Evolutionary conservation across 2,888 invertebrate species (phyloP), one percentile per base, ranked within the genome.

Genomic region (Drosophila sordidula): DNA sequence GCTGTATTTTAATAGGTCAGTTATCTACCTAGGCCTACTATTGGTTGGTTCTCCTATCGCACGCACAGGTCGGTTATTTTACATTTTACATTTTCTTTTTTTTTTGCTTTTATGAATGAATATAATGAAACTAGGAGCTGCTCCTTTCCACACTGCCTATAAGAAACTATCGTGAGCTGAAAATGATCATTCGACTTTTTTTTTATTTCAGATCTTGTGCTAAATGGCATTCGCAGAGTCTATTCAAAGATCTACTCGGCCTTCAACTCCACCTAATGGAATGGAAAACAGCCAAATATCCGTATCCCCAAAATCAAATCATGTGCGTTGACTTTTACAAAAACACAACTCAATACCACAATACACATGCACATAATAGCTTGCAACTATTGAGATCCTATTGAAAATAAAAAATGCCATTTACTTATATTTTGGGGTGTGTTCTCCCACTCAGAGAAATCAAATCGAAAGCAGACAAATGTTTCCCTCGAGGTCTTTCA

Each of bases 221-320:
- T 38, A 42, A 66, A 76, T 76, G 73, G 76, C 64, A 52, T 68
- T 70, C 39, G 55, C 58, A 22, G 73, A 70, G 47, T 34, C 54
- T 16, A 47, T 47, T 57, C 66, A 64, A 47, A 62, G 18, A 59
- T 34, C 73, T 14, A 45, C 45, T 16, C 46, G 55, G n/a, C 54
- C 62, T 39, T 45, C 63, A 45, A 66, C 69, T 50, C 42, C 79
- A 44, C 12, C 54, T 12, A 67, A 70, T 58, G 64, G 56, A 72
- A 63, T 76, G 70, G 70, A 75, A 57, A 77, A 75, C 56, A 69
- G 52, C 42, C 76, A 73, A 70, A 72, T 68, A 49, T 16, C 65
- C 42, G 55, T 71, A 32, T 63, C 78, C 34, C 83, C 78, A 66
- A 83, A 80, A 62, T 63, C 79, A 45, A 82, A 82, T 77, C 80